These are phyloP conservation scores for Hemibagrus guttatus DNA, from an alignment of 2,797 vertebrate genomes.

Conservation along the genomic window DNA sequence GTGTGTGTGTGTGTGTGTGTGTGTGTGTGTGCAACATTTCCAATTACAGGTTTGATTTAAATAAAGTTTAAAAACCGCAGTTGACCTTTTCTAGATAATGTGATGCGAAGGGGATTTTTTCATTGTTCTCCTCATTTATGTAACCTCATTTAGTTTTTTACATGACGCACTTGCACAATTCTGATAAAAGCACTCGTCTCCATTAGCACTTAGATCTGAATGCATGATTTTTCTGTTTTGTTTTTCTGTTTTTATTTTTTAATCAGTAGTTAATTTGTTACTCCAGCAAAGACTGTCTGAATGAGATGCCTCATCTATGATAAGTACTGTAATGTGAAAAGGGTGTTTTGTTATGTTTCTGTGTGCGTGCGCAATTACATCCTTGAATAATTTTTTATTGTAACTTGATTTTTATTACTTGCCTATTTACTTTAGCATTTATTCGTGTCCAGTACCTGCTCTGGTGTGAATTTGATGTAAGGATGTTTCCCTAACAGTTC, in stretches of 20 bases:
- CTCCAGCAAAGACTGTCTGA: background rate
- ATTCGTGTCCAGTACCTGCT: background rate
- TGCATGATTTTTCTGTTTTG: background rate
- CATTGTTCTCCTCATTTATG: slow-evolving; percentile 21
- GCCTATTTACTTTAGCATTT: background rate
- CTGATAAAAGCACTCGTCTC: slow-evolving; percentile 14
- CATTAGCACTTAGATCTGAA: slow-evolving; percentile 28
- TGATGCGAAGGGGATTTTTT: background rate
- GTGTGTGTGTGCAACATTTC: background rate
- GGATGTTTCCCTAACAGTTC: background rate
- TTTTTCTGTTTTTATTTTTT: background rate
- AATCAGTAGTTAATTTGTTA: background rate
- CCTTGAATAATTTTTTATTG: background rate
- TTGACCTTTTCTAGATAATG: background rate
- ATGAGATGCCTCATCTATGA: background rate
- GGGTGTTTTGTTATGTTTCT: background rate
- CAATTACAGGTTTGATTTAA: background rate
- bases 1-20: background rate
- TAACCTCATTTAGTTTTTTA: slow-evolving; percentile 19
- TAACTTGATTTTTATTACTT: background rate
- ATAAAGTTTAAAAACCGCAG: background rate
- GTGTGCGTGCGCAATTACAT: background rate
- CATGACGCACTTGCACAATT: slow-evolving; percentile 19
- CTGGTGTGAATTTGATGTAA: background rate
- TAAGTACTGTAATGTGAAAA: background rate